phyloP scores from a whole-genome alignment of 2,113 vertebrate species.

The Chaenocephalus aceratus region DNA sequence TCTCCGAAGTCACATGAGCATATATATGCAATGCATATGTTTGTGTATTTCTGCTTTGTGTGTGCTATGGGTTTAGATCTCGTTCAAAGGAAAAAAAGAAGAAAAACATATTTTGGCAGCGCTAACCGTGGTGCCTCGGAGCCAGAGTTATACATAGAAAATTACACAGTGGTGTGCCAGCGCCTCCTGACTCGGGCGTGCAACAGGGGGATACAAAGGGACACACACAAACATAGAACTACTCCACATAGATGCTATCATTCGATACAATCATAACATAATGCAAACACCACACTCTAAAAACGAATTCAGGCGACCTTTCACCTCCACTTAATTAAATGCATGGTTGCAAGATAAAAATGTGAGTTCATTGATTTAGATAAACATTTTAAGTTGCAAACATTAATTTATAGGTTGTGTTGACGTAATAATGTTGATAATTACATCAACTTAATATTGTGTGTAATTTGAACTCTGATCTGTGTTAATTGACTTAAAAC shows the following conservation, averaged over 20 bases:
- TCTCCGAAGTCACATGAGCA: background rate
- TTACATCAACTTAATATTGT: too few relatives aligned
- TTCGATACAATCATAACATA: background rate
- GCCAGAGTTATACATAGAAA: slow-evolving; percentile 83
- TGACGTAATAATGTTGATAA: too few relatives aligned
- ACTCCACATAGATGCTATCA: background rate
- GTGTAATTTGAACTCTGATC: too few relatives aligned
- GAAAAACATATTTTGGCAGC: slow-evolving; percentile 57
- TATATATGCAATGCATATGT: slow-evolving; percentile 1
- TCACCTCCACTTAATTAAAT: too few relatives aligned
- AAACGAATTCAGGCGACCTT: too few relatives aligned
- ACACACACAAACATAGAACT: slow-evolving; percentile 44
- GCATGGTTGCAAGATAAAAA: too few relatives aligned
- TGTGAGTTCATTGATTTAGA: too few relatives aligned
- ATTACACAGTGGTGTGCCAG: slow-evolving; percentile 79
- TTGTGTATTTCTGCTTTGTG: slow-evolving; percentile 29
- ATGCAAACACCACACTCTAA: background rate
- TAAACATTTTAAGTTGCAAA: too few relatives aligned
- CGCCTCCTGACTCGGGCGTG: slow-evolving; percentile 52
- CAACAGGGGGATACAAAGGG: slow-evolving; percentile 31
- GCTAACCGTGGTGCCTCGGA: slow-evolving; percentile 50
- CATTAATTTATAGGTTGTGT: too few relatives aligned
- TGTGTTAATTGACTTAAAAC: too few relatives aligned
- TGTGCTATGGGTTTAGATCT: slow-evolving; percentile 41
- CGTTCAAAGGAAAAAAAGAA: slow-evolving; percentile 25